Base-by-base conservation (phyloP, 2,113 vertebrate species). In the Felis catus region DNA sequence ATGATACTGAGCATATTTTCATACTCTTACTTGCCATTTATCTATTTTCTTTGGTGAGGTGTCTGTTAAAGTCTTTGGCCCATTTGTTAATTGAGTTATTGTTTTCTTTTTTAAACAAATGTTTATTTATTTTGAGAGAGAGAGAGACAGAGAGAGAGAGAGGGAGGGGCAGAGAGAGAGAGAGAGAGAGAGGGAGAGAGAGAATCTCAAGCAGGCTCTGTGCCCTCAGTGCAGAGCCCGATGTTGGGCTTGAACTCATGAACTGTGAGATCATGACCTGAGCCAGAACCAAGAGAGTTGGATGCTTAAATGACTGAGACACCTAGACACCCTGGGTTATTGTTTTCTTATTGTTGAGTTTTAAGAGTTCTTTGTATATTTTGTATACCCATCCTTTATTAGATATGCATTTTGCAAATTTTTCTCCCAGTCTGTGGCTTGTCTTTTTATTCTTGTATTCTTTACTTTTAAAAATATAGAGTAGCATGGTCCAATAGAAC, bases 291-390 rank as follows among this genome's bases (percentile, higher is more conserved):
- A 61, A 61, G 58, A 58, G 55, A 61, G 58, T 61, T 8, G 7
- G 58, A 61, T 2, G 58, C 7, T 61, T 61, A 61, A 61, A 19
- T 61, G 21, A 23, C 58, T 23, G 58, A 61, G 58, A 7, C 58
- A 61, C 58, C 58, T 61, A 61, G 58, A 21, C 58, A 61, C 58
- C 21, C 58, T 48, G 27, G 51, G 23, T 90, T 92, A n/a, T 76
- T 78, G 15, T 71, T 95, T 89, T 78, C 65, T 82, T 96, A 65
- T 53, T 95, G 48, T 87, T 95, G 85, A 93, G 9, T 86, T 96
- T 89, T 95, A 93, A 74, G 48, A 84, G 66, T 89, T 91, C 29
- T 95, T 97, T 48, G 68, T 89, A 65, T 95, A 89, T 74, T 78
- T 66, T 95, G 79, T 58, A 80, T 71, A 48, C 11, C 15, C 39